Conservation (phyloP, 2,888 invertebrate genomes). For the Pemphredon lugubris region DNA sequence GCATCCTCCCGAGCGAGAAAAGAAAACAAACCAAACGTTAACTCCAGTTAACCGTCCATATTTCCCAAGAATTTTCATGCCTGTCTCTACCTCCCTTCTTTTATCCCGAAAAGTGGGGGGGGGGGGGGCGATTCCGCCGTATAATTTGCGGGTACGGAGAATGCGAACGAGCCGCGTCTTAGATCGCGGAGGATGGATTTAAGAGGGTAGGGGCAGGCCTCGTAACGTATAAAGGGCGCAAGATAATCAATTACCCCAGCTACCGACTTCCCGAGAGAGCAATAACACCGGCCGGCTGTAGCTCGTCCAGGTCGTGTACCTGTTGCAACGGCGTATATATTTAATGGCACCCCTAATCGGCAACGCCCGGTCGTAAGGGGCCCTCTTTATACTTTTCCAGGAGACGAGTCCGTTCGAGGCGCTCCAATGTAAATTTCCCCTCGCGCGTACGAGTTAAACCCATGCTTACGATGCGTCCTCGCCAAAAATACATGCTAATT, state of each 20-base stretch:
- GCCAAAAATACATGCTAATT: constrained; percentile 6
- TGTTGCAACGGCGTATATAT: constrained; percentile 62
- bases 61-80: too few species aligned
- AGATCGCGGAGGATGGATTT: constrained; percentile 65
- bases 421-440: constrained; percentile 32
- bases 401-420: constrained; percentile 11
- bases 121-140: constrained; percentile 57
- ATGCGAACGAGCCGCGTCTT: constrained; percentile 54
- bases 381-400: constrained; percentile 51
- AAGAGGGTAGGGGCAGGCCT: constrained; percentile 64
- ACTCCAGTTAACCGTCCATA: too few species aligned
- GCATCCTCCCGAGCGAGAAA: too few species aligned
- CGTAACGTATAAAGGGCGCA: constrained; percentile 70
- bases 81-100: background rate
- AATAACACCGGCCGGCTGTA: constrained; percentile 62
- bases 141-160: constrained; percentile 66
- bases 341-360: constrained; percentile 67
- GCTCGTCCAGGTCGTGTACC: constrained; percentile 58
- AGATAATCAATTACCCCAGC: constrained; percentile 75
- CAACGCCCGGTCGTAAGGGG: constrained; percentile 50
- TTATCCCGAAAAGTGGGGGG: constrained; percentile 13
- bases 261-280: constrained; percentile 67
- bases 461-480: background rate
- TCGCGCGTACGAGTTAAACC: background rate
- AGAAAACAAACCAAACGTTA: too few species aligned